phyloP scores from a whole-genome alignment of 1,140 invertebrate species.

The Drosophila insularis region DNA sequence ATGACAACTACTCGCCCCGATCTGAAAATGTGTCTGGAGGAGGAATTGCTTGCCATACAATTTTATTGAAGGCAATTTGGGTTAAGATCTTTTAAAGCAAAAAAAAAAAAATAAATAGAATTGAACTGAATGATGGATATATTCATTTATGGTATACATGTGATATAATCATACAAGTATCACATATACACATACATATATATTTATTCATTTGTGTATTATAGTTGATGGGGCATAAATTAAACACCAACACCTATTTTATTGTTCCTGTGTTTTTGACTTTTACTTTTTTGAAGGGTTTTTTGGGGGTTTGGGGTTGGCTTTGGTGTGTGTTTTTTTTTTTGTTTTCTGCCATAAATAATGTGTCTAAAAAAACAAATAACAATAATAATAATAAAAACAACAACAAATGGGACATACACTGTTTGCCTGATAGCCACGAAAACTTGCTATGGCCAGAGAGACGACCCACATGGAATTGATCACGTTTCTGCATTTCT shows the following conservation, averaged over 20 bases:
- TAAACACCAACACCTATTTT: slow-evolving; percentile 4
- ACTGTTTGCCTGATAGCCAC: slow-evolving; percentile 59
- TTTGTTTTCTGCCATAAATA: slow-evolving; percentile 1
- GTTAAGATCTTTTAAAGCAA: slow-evolving; percentile 1
- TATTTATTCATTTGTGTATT: background rate
- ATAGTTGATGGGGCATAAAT: background rate
- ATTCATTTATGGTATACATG: slow-evolving; percentile 48
- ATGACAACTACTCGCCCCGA: slow-evolving; percentile 16
- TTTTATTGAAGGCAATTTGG: slow-evolving; percentile 55
- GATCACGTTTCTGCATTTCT: slow-evolving; percentile 79
- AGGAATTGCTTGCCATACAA: slow-evolving; percentile 68
- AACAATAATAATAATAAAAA: slow-evolving; percentile 46
- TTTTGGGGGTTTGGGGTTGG: background rate
- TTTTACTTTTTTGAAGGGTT: background rate
- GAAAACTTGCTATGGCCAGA: slow-evolving; percentile 43
- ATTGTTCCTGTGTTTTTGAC: background rate
- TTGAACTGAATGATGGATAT: slow-evolving; percentile 31
- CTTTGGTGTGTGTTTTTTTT: background rate
- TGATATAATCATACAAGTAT: background rate
- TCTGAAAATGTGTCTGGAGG: slow-evolving; percentile 10
- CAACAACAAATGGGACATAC: slow-evolving; percentile 56
- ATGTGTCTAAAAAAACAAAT: slow-evolving; percentile 40
- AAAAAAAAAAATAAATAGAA: background rate
- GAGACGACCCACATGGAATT: slow-evolving; percentile 60
- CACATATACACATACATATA: background rate